phyloP scores from a whole-genome alignment of 2,888 invertebrate species.

The Plemyria rubiginata region DNA sequence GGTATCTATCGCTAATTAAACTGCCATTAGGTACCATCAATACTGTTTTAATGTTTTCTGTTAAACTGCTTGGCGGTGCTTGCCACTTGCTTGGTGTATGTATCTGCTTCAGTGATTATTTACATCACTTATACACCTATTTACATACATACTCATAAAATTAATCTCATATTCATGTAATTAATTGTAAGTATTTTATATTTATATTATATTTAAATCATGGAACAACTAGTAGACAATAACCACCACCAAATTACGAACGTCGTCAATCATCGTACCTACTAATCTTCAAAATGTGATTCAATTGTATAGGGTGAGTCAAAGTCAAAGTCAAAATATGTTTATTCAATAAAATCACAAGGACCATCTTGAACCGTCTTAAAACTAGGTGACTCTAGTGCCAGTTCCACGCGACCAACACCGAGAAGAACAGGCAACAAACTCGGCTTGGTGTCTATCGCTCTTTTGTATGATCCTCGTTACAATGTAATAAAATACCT shows the following conservation, averaged over 20 bases:
- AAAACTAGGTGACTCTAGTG: too few species aligned
- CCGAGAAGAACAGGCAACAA: too few species aligned
- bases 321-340: too few species aligned
- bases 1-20: too few species aligned
- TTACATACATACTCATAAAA: neutral
- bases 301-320: neutral
- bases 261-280: neutral
- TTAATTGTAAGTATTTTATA: neutral
- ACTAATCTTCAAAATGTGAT: neutral
- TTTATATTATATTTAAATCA: neutral
- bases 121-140: neutral
- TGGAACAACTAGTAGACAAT: neutral
- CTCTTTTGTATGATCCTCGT: too few species aligned
- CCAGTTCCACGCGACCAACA: too few species aligned
- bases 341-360: too few species aligned
- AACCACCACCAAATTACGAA: neutral
- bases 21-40: too few species aligned
- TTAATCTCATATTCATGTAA: conserved; percentile 6
- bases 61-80: neutral
- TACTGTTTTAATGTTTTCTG: too few species aligned
- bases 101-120: conserved; percentile 7
- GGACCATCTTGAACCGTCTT: too few species aligned
- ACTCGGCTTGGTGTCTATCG: too few species aligned
- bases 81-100: neutral
- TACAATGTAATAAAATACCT: too few species aligned